Evolutionary conservation across 2,888 invertebrate species (phyloP), one percentile per base, ranked within the genome.

Genomic region (Ectemnius lituratus): DNA sequence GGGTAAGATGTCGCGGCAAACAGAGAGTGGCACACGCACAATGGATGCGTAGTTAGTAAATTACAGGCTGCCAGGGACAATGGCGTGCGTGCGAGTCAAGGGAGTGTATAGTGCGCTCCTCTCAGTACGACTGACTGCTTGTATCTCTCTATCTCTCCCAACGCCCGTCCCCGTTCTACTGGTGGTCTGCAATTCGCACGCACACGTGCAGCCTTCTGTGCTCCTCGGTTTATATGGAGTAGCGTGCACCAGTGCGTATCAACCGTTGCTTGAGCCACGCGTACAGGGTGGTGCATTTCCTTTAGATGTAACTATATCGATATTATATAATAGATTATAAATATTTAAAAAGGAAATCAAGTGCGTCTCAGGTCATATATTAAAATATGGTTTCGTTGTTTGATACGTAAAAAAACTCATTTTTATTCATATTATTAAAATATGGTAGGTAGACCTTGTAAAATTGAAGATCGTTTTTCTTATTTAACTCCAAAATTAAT

Each of bases 31-130:
- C n/a, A 47, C 77, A 67, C 78, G 79, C 75, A 87, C 83, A 86
- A 87, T 85, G 77, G 82, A 80, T 71, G 85, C 83, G 85, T 84
- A 86, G 88, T 87, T 88, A 87, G 86, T 88, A 86, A 86, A 88
- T 88, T 88, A 87, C 85, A 84, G 81, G 80, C 80, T 80, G 79
- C 76, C 78, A 68, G 75, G 76, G 76, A 85, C 87, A 88, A 87
- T 83, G 73, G 72, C 75, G 70, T 81, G 73, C 76, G 73, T 73
- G 69, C 47, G 16, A 18, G 37, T 57, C 57, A 59, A 23, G 52
- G 47, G 45, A 63, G 73, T 52, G 45, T 47, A 37, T 47, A 27
- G 23, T 23, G 23, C 64, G 70, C 73, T 60, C 66, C 67, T 79
- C 23, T 61, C 16, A 27, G 28, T 23, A 60, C 28, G 56, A 27